Evolutionary conservation across 2,113 vertebrate genomes (phyloP).

Genomic region (Notarius lentiginosus): DNA sequence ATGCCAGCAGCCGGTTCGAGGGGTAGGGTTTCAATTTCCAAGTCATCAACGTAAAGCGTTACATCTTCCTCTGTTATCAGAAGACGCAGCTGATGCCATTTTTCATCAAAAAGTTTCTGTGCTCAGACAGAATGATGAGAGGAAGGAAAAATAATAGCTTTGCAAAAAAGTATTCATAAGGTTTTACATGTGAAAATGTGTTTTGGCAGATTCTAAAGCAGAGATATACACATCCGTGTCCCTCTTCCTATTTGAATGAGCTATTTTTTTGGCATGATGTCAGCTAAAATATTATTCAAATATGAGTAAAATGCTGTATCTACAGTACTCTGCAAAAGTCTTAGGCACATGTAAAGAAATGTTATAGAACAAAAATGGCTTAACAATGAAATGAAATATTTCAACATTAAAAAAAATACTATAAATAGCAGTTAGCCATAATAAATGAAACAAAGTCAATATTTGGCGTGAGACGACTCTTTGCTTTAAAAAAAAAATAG

Average conservation of each 20-base stretch:
- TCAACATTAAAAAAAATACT: too few species aligned
- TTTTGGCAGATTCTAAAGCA: background rate
- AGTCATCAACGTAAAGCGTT: conserved; percentile 87
- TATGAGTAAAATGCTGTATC: background rate
- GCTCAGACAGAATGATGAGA: conserved; percentile 6
- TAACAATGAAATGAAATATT: too few species aligned
- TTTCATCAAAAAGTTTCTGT: conserved; percentile 88
- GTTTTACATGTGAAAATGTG: background rate
- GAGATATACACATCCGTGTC: background rate
- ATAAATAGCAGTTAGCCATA: too few species aligned
- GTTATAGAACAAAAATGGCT: too few species aligned
- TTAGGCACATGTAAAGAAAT: too few species aligned
- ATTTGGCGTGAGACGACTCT: too few species aligned
- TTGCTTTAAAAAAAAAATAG: too few species aligned
- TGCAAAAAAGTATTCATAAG: background rate
- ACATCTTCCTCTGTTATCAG: conserved; percentile 89
- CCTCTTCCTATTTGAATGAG: background rate
- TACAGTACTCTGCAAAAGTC: too few species aligned
- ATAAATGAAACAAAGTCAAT: too few species aligned
- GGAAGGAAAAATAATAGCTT: background rate
- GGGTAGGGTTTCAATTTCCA: conserved; percentile 80
- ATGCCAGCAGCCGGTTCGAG: conserved; percentile 89
- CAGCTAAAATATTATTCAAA: background rate
- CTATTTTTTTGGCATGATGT: background rate
- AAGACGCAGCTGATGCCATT: conserved; percentile 92